phyloP scores from a whole-genome alignment of 2,113 vertebrate species.

The Eublepharis macularius region DNA sequence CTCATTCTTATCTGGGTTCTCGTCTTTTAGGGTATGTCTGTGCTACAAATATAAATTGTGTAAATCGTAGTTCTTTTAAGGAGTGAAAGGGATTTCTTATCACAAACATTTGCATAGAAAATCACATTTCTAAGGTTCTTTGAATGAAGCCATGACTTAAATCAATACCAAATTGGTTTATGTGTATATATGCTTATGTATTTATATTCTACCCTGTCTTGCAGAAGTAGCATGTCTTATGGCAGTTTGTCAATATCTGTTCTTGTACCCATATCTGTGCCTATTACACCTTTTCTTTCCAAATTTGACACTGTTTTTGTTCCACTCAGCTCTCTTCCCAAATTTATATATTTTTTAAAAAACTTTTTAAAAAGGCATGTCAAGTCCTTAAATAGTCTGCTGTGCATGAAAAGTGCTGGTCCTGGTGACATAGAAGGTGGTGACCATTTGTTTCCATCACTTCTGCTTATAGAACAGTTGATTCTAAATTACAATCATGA shows the following conservation, averaged over 20 bases:
- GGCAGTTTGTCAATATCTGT: not conserved
- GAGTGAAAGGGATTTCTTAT: not conserved
- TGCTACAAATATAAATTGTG: not conserved
- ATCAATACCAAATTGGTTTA: not conserved
- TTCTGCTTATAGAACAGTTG: too few species aligned
- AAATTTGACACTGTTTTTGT: not conserved
- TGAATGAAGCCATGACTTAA: not conserved
- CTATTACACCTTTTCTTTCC: not conserved
- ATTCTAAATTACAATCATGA: too few species aligned
- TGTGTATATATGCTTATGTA: not conserved
- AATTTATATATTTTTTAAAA: not conserved
- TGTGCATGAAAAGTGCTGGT: not conserved
- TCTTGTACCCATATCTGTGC: not conserved
- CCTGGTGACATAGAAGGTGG: not conserved
- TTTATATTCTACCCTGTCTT: not conserved
- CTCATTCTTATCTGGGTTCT: not conserved
- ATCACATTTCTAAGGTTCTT: not conserved
- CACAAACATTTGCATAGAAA: not conserved
- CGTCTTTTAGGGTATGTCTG: not conserved
- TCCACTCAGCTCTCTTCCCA: too few species aligned
- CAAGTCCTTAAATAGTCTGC: not conserved
- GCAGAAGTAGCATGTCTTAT: not conserved
- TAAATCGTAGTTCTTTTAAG: not conserved
- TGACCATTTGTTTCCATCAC: not conserved
- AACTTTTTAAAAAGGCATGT: not conserved